Base-by-base conservation (phyloP, 2,113 vertebrate genomes). In the Xiphophorus maculatus region DNA sequence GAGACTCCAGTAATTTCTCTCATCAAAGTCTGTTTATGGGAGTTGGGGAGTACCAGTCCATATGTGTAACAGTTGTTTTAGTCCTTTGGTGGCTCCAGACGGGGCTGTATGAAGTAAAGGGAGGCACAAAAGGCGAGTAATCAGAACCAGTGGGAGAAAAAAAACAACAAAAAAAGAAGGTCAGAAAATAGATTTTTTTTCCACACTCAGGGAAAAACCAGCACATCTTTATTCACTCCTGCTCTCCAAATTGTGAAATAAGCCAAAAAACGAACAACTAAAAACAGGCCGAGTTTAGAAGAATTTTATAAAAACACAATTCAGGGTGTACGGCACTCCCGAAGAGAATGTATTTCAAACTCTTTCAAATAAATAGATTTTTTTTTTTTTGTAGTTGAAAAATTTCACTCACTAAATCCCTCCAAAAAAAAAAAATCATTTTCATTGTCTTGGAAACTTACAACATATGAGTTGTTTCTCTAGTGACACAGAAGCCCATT, bases 1-100 rank as follows among this genome's bases (percentile, higher is more conserved):
- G 14, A 28, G 28, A 33, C n/a, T 11, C 51, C 22, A 42, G 35
- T 69, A 32, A 37, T 10, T 15, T 79, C 54, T 44, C 58, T 61
- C 42, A 68, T 74, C 5, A 29, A 35, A 72, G 70, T 77, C 32
- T 66, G 64, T 30, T 28, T 66, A 25, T 63, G 70, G 62, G 42
- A 68, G 13, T 28, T n/a, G 42, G 28, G 15, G 27, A 33, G n/a
- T 30, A 32, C 35, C 63, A 40, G 37, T 75, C 67, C 67, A 71
- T 33, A 61, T 30, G 61, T 35, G 35, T 11, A 35, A 65, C 35
- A 63, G 69, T 79, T 79, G 30, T 35, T 33, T 70, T 25, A 15
- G 30, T 25, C 5, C n/a, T 58, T 72, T 63, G 51, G 40, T 37
- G 32, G 13, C 44, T 71, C 40, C 75, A 62, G 10, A 33, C 40